These are phyloP conservation scores for Lasius platythorax DNA, from an alignment of 2,888 invertebrate species.

Conservation along the genomic window DNA sequence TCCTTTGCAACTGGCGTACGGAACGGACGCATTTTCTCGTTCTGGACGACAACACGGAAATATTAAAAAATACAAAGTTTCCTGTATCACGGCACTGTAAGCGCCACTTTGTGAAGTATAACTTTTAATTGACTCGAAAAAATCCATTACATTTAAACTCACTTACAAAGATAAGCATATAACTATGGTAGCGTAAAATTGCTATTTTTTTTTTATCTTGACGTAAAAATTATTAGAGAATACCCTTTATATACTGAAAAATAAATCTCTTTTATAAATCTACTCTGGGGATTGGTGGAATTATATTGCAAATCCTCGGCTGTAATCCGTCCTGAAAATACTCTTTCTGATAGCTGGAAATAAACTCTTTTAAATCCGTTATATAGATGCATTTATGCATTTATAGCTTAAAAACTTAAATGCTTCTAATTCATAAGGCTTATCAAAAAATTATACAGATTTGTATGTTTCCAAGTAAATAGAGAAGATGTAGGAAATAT, in stretches of 20 bases:
- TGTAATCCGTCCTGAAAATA: conserved; percentile 30
- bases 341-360: background rate
- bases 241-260: background rate
- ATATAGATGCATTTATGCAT: background rate
- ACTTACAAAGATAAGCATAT: conserved; percentile 15
- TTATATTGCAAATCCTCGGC: conserved; percentile 21
- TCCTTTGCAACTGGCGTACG: background rate
- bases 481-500: background rate
- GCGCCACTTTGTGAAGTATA: background rate
- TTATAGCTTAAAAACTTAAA: background rate
- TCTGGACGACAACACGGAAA: background rate
- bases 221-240: conserved; percentile 27
- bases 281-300: background rate
- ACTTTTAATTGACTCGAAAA: conserved; percentile 11
- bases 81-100: background rate
- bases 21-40: background rate
- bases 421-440: background rate
- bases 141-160: conserved; percentile 25
- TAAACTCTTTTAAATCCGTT: conserved; percentile 15
- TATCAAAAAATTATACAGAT: conserved; percentile 10
- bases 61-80: background rate
- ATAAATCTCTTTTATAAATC: conserved; percentile 44
- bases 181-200: conserved; percentile 1
- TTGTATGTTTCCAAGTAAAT: background rate
- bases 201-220: conserved; percentile 13